phyloP scores from a whole-genome alignment of 2,113 vertebrate species.

The Peromyscus leucopus region DNA sequence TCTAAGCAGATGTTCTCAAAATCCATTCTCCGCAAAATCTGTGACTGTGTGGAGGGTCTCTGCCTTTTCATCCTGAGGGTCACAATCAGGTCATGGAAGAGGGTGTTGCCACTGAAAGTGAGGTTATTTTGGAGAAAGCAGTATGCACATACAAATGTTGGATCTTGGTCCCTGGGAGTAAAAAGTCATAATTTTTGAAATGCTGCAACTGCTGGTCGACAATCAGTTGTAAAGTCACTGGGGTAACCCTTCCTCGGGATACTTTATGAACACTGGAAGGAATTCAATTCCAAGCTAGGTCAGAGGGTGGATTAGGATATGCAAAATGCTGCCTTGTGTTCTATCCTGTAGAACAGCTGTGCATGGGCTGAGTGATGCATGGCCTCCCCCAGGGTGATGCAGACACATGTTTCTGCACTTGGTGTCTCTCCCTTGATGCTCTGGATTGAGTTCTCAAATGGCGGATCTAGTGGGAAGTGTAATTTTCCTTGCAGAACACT shows the following conservation, averaged over 20 bases:
- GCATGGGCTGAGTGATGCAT: conserved; percentile 46
- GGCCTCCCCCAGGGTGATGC: background rate
- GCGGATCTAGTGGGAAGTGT: background rate
- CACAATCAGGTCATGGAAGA: background rate
- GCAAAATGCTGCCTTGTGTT: conserved; percentile 58
- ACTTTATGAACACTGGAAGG: conserved; percentile 77
- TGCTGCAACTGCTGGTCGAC: conserved; percentile 61
- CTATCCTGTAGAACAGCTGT: conserved; percentile 69
- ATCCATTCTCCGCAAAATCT: background rate
- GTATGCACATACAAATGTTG: background rate
- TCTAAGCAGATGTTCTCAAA: background rate
- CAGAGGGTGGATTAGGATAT: conserved; percentile 66
- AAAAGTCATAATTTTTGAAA: conserved; percentile 74
- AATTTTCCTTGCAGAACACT: background rate
- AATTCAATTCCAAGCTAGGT: conserved; percentile 79
- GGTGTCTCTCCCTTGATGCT: background rate
- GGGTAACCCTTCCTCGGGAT: conserved; percentile 68
- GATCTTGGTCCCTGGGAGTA: conserved; percentile 72
- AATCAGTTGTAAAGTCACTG: conserved; percentile 75
- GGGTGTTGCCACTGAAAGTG: background rate
- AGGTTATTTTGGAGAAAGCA: conserved; percentile 32
- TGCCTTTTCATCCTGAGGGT: conserved; percentile 45
- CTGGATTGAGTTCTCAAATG: background rate
- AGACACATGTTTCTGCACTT: conserved; percentile 30
- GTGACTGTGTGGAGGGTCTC: background rate